Evolutionary conservation across 1,140 invertebrate species (phyloP), one percentile per base, ranked within the genome.

Genomic region (Euglossa dilemma): DNA sequence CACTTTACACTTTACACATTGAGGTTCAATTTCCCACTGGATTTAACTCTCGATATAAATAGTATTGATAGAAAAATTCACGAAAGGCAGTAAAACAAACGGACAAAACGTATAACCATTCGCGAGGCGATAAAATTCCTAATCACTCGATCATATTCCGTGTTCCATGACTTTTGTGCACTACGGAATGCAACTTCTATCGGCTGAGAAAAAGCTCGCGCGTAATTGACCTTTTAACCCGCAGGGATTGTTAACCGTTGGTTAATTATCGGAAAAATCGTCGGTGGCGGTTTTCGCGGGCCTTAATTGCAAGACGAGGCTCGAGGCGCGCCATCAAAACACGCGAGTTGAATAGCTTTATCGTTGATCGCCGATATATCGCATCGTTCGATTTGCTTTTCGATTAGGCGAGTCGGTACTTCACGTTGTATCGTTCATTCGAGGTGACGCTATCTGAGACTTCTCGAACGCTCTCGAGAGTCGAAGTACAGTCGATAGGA

Each of bases 181-280:
- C 9, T 25, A n/a, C 23, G 50, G 50, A 77, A 69, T 77, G 50
- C 75, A 56, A 43, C 61, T 16, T 18, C n/a, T 0, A 8, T 20
- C 14, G 12, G 20, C 8, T n/a, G 18, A 36, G 12, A 66, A 66
- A 78, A 69, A 69, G 50, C 20, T 9, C 52, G 16, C n/a, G 9
- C 18, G 9, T 45, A 79, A 71, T 57, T 57, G 20, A 20, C 25
- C 54, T 70, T 23, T n/a, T n/a, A 43, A 79, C 47, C 52, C 43
- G 7, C 36, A 2, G 5, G 56, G 14, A 71, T 57, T 79, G 43
- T 70, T 70, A 25, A 47, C 54, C 52, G 52, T 18, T n/a, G 43
- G 52, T 56, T 78, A 57, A 78, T 67, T 12, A 47, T 14, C 23
- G 56, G 47, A 52, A 76, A 64, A 50, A 43, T 64, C n/a, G 4